Evolutionary conservation across 1,140 invertebrate species (phyloP).

Genomic region (Paraescarpia echinospica): DNA sequence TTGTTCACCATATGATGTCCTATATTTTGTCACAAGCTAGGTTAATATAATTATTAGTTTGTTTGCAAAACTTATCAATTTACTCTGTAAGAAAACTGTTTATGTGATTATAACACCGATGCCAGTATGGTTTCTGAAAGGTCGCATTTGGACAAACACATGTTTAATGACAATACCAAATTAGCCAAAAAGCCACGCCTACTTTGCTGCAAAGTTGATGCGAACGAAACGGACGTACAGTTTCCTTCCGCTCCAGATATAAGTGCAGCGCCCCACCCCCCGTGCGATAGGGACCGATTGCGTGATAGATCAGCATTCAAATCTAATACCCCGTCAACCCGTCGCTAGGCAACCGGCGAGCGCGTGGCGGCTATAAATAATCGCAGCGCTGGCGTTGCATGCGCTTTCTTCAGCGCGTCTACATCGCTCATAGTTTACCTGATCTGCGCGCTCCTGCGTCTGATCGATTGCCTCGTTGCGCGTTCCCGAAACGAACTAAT

Average conservation of each 20-base stretch:
- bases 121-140: neutral
- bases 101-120: too few relatives aligned
- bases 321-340: constrained; percentile 3
- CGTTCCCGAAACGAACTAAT: neutral
- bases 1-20: too few relatives aligned
- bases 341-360: neutral
- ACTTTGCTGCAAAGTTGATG: neutral
- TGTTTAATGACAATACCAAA: too few relatives aligned
- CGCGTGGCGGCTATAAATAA: neutral
- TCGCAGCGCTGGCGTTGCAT: neutral
- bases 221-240: neutral
- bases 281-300: neutral
- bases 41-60: too few relatives aligned
- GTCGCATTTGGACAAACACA: neutral
- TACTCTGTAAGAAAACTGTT: too few relatives aligned
- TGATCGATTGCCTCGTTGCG: neutral
- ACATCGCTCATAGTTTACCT: too few relatives aligned
- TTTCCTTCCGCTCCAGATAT: neutral
- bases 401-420: neutral
- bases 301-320: neutral
- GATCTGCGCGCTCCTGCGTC: neutral
- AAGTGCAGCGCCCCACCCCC: neutral
- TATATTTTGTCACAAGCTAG: too few relatives aligned
- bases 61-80: too few relatives aligned
- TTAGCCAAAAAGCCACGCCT: neutral